Evolutionary conservation across 2,113 vertebrate genomes (phyloP).

Genomic region (Chloebia gouldiae): DNA sequence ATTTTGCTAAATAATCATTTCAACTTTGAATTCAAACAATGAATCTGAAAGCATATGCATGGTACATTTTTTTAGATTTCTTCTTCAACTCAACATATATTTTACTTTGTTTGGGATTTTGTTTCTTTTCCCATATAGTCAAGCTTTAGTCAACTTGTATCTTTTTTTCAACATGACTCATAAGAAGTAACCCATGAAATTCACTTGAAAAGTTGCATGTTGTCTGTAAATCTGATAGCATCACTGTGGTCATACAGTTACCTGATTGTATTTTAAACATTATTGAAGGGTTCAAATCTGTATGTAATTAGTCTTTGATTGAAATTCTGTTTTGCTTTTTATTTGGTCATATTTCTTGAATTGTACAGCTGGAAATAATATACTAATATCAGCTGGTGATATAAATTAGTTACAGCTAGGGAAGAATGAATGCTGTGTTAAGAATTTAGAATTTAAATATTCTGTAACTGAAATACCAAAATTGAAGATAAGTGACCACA

Average conservation of each 20-base stretch:
- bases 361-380: neutral
- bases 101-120: neutral
- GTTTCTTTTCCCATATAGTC: constrained; percentile 1
- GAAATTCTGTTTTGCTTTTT: neutral
- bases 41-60: constrained; percentile 53
- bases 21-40: constrained; percentile 61
- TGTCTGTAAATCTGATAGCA: neutral
- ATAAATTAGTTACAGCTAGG: neutral
- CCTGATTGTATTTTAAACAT: neutral
- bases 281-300: neutral
- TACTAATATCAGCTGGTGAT: neutral
- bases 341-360: neutral
- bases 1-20: constrained; percentile 35
- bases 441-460: neutral
- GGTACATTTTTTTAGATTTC: constrained; percentile 13
- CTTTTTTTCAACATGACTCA: constrained; percentile 32
- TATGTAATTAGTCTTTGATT: neutral
- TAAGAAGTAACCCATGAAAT: constrained; percentile 15
- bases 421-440: neutral
- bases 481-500: neutral
- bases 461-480: neutral
- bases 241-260: constrained; percentile 14
- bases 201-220: constrained; percentile 63
- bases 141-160: constrained; percentile 38
- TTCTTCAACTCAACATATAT: neutral